Conservation (phyloP, 2,888 invertebrate species). For the Antitype chi region DNA sequence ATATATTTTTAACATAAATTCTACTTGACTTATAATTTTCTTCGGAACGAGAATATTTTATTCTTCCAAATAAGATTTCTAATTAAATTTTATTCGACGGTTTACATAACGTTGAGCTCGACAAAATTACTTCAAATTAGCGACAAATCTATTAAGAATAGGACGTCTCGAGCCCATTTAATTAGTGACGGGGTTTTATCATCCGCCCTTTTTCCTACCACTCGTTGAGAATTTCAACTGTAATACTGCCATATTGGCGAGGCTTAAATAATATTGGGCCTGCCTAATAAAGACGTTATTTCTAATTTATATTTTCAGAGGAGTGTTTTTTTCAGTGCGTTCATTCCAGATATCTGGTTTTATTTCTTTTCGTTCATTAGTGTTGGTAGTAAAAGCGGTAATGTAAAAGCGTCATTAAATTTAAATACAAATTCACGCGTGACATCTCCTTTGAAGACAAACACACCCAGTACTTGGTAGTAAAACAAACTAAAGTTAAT, state of each 20-base stretch:
- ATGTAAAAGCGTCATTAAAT: constrained; percentile 77
- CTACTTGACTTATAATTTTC: constrained; percentile 35
- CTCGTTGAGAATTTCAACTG: constrained; percentile 84
- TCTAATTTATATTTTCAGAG: constrained; percentile 63
- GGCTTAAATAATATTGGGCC: constrained; percentile 85
- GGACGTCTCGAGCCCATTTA: constrained; percentile 87
- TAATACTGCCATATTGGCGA: constrained; percentile 84
- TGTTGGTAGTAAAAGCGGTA: constrained; percentile 68
- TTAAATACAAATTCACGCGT: constrained; percentile 77
- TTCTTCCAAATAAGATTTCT: constrained; percentile 61
- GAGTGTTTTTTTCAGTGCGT: constrained; percentile 52
- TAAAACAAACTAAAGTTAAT: constrained; percentile 87
- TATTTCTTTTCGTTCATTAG: constrained; percentile 66
- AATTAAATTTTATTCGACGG: constrained; percentile 80
- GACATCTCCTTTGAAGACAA: constrained; percentile 85
- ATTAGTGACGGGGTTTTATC: constrained; percentile 89
- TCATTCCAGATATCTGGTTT: constrained; percentile 66
- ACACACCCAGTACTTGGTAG: constrained; percentile 79
- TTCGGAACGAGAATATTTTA: constrained; percentile 54
- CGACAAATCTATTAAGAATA: constrained; percentile 89
- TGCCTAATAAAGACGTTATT: constrained; percentile 75
- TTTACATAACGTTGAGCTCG: constrained; percentile 80
- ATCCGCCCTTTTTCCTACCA: constrained; percentile 84
- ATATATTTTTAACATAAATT: constrained; percentile 33
- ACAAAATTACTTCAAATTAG: constrained; percentile 86